Evolutionary conservation across 2,113 vertebrate genomes (phyloP), one percentile per base, ranked within the genome.

Genomic region (Boleophthalmus pectinirostris): DNA sequence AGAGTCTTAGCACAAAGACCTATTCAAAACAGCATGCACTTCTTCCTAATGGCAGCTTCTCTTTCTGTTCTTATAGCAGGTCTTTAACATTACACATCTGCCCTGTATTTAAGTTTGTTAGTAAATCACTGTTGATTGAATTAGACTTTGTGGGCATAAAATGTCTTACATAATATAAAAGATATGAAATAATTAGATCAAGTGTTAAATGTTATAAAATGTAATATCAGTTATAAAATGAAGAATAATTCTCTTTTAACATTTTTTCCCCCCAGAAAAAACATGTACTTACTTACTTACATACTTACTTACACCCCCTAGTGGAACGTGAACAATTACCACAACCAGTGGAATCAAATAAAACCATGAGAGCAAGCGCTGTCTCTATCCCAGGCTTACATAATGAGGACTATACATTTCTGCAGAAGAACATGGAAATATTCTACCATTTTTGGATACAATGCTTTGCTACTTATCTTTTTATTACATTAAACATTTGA

Each of bases 261-360:
- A 38, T 38, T 7, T 8, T 38, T 38, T 4, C 5, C 2, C 35
- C 2, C 5, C n/a, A n/a, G 9, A 5, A 38, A 38, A 38, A 7
- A 38, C 35, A 38, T 38, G 35, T 38, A 38, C 35, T n/a, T n/a
- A n/a, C n/a, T n/a, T n/a, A n/a, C n/a, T n/a, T n/a, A n/a, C n/a
- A n/a, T n/a, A n/a, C n/a, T 38, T 38, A 38, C 15, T 49, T 16
- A 49, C 47, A 49, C 15, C 83, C 91, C 77, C 66, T 91, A 38
- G 35, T 38, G 35, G 35, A 38, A 88, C 78, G 68, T 53, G 18
- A 72, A 57, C 58, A 70, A 63, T 78, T 82, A 61, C 13, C 58
- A 61, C 16, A 61, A 7, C 23, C 12, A 25, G 2, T 24, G 11
- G 21, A 58, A 58, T 58, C 56, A 58, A 24, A 58, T 25, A 1